phyloP scores from a whole-genome alignment of 2,797 vertebrate species.

The Morelia viridis region DNA sequence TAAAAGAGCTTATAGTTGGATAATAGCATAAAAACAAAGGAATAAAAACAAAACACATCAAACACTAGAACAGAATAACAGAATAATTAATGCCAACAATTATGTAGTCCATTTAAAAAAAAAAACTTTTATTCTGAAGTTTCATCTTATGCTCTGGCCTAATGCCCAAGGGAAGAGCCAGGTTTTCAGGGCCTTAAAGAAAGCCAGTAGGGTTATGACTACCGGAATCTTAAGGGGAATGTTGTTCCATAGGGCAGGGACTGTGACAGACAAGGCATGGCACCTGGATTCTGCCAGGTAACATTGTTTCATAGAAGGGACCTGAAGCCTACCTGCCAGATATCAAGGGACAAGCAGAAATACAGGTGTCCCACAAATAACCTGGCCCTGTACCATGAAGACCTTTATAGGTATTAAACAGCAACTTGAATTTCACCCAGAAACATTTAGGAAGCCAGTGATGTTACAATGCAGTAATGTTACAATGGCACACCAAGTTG shows the following conservation, averaged over 20 bases:
- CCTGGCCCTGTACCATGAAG: background rate
- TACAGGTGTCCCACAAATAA: background rate
- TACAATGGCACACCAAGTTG: background rate
- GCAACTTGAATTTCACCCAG: too few relatives aligned
- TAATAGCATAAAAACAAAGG: background rate
- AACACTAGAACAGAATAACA: background rate
- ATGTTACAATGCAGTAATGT: background rate
- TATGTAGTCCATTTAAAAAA: background rate
- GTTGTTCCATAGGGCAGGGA: too few relatives aligned
- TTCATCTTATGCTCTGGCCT: background rate
- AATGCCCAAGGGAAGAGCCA: background rate
- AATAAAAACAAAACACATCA: background rate
- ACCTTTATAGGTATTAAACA: too few relatives aligned
- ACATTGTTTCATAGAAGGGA: background rate
- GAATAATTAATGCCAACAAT: background rate
- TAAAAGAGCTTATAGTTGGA: background rate
- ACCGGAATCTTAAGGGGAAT: background rate
- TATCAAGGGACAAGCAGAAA: background rate
- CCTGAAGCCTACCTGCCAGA: background rate
- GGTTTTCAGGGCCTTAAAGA: background rate
- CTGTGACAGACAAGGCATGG: background rate
- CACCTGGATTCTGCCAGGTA: background rate
- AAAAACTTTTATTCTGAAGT: background rate
- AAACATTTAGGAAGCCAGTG: too few relatives aligned
- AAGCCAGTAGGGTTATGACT: background rate